Evolutionary conservation across 2,113 vertebrate genomes (phyloP), one percentile per base, ranked within the genome.

Genomic region (Mobula birostris): DNA sequence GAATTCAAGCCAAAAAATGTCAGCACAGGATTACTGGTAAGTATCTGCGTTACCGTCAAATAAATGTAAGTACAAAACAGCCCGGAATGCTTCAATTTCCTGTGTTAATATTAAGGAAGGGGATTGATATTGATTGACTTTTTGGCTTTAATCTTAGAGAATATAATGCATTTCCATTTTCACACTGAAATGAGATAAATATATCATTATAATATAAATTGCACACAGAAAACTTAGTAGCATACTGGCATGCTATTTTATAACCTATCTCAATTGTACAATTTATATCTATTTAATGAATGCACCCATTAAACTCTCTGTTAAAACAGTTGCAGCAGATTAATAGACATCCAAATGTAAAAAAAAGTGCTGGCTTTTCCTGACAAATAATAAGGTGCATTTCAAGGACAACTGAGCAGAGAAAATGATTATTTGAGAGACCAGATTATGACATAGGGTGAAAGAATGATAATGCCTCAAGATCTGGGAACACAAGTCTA

Each of bases 211-310:
- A 85, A 83, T 58, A 56, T 90, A 36, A 90, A 66, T 90, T 90
- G 15, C 29, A 36, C 61, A 17, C 14, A 66, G n/a, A 14, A 90
- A 36, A 17, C 29, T 90, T 66, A 68, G 12, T n/a, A 68, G 61
- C 61, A 32, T 15, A 32, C 40, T 66, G 32, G 61, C n/a, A n/a
- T 90, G 15, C 29, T 7, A 90, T 90, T 66, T 90, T 90, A 32
- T 17, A 32, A 68, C 66, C 85, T 90, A 90, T 66, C 58, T 88
- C 85, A 90, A 90, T n/a, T 9, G 63, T 15, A 32, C n/a, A 66
- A 66, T 90, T 68, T 90, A 21, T 17, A 66, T 90, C 85, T 90
- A 32, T 90, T 90, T 90, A 90, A 90, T 90, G 61, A 90, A 66
- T 66, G 85, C 29, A n/a, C 61, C 85, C n/a, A 66, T 90, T 90